These are phyloP conservation scores for Elymnias hypermnestra DNA, from an alignment of 1,140 invertebrate genomes.

Conservation along the genomic window DNA sequence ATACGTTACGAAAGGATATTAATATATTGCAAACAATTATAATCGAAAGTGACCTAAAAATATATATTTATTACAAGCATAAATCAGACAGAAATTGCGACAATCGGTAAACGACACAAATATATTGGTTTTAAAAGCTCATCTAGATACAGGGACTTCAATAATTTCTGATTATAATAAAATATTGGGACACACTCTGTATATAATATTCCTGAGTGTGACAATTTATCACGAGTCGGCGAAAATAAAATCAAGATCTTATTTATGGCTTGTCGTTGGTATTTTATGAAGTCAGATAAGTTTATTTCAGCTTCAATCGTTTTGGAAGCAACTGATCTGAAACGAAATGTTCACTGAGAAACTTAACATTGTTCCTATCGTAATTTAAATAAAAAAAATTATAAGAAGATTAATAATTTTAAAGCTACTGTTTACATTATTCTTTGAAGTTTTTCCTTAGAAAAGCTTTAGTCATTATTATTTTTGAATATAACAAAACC, in stretches of 20 bases:
- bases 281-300: slow-evolving; percentile 11
- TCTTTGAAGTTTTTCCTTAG: no score
- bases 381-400: no score
- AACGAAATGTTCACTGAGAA: not conserved
- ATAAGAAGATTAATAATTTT: no score
- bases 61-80: not conserved
- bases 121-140: slow-evolving; percentile 3
- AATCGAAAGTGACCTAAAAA: not conserved
- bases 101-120: not conserved
- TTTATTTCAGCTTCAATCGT: slow-evolving; percentile 3
- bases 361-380: no score
- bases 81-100: not conserved
- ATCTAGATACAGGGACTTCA: not conserved
- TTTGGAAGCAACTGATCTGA: slow-evolving; percentile 1
- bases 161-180: not conserved
- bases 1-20: not conserved
- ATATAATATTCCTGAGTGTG: slow-evolving; percentile 2
- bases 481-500: no score
- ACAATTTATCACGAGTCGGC: slow-evolving; percentile 3
- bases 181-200: not conserved
- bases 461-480: no score
- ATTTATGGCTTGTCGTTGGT: slow-evolving; percentile 5
- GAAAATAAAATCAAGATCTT: slow-evolving; percentile 11
- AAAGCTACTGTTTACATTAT: no score
- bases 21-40: not conserved